These are phyloP conservation scores for Antheraea yamamai DNA, from an alignment of 2,888 invertebrate species.

Conservation along the genomic window DNA sequence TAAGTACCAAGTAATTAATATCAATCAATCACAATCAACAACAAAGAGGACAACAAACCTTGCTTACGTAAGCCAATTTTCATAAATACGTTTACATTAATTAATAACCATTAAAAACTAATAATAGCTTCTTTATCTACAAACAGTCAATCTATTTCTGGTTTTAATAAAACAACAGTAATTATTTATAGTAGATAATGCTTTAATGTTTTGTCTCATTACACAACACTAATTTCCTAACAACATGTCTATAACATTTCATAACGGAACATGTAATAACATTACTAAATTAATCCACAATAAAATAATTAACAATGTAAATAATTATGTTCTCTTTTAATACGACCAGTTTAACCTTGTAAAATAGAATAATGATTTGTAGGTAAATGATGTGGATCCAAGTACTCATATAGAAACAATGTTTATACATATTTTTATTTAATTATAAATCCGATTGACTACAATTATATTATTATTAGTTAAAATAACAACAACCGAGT, in stretches of 20 bases:
- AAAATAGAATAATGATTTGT: not conserved
- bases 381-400: not conserved
- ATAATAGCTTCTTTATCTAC: not conserved
- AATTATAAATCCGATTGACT: not conserved
- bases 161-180: slow-evolving; percentile 3
- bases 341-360: not conserved
- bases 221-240: not conserved
- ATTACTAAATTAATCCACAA: not conserved
- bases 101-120: not conserved
- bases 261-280: not conserved
- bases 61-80: not conserved
- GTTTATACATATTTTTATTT: not conserved
- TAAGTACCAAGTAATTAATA: not conserved
- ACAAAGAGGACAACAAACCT: slow-evolving; percentile 9
- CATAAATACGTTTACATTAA: slow-evolving; percentile 10
- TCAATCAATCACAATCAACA: not conserved
- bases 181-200: not conserved
- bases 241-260: not conserved
- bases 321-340: not conserved
- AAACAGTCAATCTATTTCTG: not conserved
- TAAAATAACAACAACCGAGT: not conserved
- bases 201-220: slow-evolving; percentile 10
- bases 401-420: not conserved
- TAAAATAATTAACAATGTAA: not conserved
- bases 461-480: not conserved